phyloP scores from a whole-genome alignment of 2,113 vertebrate species.

The Epinephelus moara region DNA sequence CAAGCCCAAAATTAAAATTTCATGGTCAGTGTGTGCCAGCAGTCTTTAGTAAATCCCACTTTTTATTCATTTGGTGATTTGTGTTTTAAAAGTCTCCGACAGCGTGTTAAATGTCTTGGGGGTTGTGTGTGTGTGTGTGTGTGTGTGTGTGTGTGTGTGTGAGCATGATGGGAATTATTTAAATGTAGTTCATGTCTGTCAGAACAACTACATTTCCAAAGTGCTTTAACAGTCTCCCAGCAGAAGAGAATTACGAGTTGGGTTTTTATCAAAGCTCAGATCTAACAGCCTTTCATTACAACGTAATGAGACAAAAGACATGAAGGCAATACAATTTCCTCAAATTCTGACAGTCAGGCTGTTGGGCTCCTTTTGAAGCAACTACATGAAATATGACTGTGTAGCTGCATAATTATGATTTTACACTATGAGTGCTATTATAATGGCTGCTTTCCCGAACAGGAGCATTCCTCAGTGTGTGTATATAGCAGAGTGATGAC shows the following conservation, averaged over 20 bases:
- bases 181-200: conserved; percentile 34
- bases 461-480: not conserved
- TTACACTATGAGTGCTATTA: not conserved
- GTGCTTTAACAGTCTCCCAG: not conserved
- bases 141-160: conserved; percentile 9
- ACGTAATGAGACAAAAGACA: conserved; percentile 17
- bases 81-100: conserved; percentile 20
- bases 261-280: conserved; percentile 5
- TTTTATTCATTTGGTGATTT: conserved; percentile 18
- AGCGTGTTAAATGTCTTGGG: not conserved
- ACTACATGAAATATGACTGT: not conserved
- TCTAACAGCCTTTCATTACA: conserved; percentile 16
- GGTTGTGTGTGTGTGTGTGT: conserved; percentile 1
- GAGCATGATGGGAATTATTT: conserved; percentile 24
- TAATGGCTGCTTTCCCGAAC: not conserved
- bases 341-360: conserved; percentile 5
- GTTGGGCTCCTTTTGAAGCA: not conserved
- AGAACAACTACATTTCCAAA: conserved; percentile 4
- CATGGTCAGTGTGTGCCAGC: not conserved
- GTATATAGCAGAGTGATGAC: not conserved
- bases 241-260: conserved; percentile 7
- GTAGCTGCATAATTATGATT: conserved; percentile 4
- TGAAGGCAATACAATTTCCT: not conserved
- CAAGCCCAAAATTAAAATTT: not conserved
- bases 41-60: conserved; percentile 6